Conservation (phyloP, 2,888 invertebrate species). For the Hypomecis punctinalis region DNA sequence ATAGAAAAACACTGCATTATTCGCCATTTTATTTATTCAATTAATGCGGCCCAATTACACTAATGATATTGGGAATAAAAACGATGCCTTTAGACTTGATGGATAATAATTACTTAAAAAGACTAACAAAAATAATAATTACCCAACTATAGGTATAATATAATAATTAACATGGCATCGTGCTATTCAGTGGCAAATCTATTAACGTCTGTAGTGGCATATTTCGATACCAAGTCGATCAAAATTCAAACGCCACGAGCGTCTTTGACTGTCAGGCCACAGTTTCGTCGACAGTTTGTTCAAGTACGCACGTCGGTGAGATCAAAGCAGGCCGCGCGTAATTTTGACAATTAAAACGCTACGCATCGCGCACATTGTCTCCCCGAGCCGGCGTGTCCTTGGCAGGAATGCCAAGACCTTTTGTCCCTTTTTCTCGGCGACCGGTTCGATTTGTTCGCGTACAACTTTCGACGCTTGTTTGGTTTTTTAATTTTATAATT, state of each 20-base stretch:
- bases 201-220: neutral
- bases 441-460: conserved; percentile 70
- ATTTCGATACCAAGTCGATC: conserved; percentile 11
- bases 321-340: conserved; percentile 69
- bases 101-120: too few relatives aligned
- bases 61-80: too few relatives aligned
- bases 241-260: conserved; percentile 33
- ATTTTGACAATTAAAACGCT: conserved; percentile 83
- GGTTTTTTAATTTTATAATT: conserved; percentile 41
- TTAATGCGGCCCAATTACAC: too few relatives aligned
- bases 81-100: too few relatives aligned
- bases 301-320: conserved; percentile 57
- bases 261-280: conserved; percentile 17
- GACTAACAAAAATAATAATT: too few relatives aligned
- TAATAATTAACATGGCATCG: too few relatives aligned
- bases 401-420: conserved; percentile 71
- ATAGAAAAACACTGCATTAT: too few relatives aligned
- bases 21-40: too few relatives aligned
- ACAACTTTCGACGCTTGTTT: conserved; percentile 46
- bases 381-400: conserved; percentile 71
- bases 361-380: conserved; percentile 73
- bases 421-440: conserved; percentile 60
- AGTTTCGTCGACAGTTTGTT: conserved; percentile 15
- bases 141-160: too few relatives aligned
- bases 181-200: too few relatives aligned